Base-by-base conservation (phyloP, 2,113 vertebrate genomes). In the Aspiorhynchus laticeps region DNA sequence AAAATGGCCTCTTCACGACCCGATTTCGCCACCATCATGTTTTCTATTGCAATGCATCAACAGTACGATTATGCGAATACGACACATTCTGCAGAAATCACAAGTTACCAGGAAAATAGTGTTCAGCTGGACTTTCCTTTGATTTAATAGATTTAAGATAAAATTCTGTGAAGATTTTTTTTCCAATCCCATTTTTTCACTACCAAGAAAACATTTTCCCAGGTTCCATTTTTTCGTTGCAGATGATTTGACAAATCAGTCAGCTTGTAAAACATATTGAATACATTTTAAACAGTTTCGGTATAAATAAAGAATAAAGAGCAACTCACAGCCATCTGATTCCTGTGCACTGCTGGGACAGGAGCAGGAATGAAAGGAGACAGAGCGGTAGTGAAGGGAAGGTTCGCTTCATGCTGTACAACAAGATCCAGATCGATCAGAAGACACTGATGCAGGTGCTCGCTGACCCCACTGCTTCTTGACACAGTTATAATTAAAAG, bases 241-340 rank as follows among this genome's bases (percentile, higher is more conserved):
- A 38, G 7, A 38, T 5, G 2, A 10, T 71, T 38, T 71, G 3
- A 43, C 21, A 43, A 75, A 41, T 24, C 19, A 41, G 21, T 84
- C 83, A 59, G 8, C 7, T 46, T 74, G 15, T 19, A 69, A 69
- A 71, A 36, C 67, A 21, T 21, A 15, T 36, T 10, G 31, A 80
- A 75, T 36, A 59, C 67, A 31, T 83, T 80, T 48, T 8, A 53
- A 38, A 36, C 48, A 15, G 11, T 63, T 31, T 59, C 9, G 51
- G 26, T 48, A 7, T 24, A 28, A 21, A 83, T 38, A n/a, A 11
- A 38, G 36, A 26, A 84, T 63, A 41, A 43, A 56, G 43, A 76
- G 77, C 91, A 93, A 97, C 98, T 99, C 94, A 99, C 98, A 99
- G 96, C 98, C 98, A 99, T 95, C 97, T 97, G 94, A 99, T 99